Evolutionary conservation across 2,888 invertebrate genomes (phyloP).

Genomic region (Aspidiotus rigidus): DNA sequence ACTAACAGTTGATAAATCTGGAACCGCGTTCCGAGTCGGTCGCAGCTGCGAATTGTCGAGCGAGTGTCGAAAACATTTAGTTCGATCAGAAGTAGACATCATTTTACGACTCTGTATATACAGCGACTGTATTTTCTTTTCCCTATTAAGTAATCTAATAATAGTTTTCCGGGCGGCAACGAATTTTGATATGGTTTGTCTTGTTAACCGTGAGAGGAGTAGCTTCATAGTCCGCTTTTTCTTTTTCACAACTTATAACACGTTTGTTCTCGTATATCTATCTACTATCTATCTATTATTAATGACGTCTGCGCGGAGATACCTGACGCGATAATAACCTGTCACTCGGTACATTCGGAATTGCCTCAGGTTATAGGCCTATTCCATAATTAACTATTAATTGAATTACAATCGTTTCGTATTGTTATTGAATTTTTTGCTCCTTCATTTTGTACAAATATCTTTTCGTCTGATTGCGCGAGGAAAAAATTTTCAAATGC

Average conservation of each 20-base stretch:
- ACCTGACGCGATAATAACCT: constrained; percentile 14
- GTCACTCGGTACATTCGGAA: background rate
- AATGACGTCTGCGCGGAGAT: constrained; percentile 11
- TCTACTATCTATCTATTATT: background rate
- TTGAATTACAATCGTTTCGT: constrained; percentile 2
- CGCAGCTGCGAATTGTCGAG: background rate
- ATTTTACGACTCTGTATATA: background rate
- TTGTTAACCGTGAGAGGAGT: background rate
- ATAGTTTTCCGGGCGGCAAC: constrained; percentile 14
- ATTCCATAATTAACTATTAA: constrained; percentile 10
- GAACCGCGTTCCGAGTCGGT: too few relatives aligned
- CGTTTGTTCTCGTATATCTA: background rate
- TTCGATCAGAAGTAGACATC: background rate
- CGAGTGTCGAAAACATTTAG: constrained; percentile 4
- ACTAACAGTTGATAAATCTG: too few relatives aligned
- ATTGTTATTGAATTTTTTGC: background rate
- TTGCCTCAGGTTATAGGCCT: constrained; percentile 9
- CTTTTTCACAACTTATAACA: background rate
- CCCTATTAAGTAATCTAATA: constrained; percentile 18
- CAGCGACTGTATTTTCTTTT: background rate
- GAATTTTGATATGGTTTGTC: constrained; percentile 8
- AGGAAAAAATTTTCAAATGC: too few relatives aligned
- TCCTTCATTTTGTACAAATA: too few relatives aligned
- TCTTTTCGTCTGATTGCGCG: too few relatives aligned
- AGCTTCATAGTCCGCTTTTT: background rate